Base-by-base conservation (phyloP, 1,140 invertebrate species). In the Drosophila pectinifera region DNA sequence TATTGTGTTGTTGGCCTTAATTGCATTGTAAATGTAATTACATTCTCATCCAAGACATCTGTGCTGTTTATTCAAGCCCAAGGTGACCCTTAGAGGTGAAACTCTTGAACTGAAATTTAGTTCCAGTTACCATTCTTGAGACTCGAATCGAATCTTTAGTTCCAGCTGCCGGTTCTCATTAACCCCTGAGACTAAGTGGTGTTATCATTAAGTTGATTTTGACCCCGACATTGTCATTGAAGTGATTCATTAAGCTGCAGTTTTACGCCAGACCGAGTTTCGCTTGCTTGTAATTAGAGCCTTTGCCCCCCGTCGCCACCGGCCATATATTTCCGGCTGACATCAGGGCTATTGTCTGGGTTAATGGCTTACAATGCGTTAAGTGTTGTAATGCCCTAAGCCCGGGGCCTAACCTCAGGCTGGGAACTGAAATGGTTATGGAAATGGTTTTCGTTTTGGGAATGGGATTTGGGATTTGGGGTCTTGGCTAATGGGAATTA, bases 181-280 rank as follows among this genome's bases (percentile, higher is more conserved):
- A 64, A 46, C 38, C 46, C 41, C 54, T 57, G 51, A 20, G 45
- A 56, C 45, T 24, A 41, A 36, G 49, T 28, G 57, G 42, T 69
- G 64, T 70, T 70, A 70, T 70, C 64, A 69, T 70, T 70, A 70
- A 34, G 49, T 13, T 43, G 42, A 13, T 8, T 69, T 46, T 72
- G 68, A 70, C 68, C 68, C 68, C 68, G 68, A 42, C 58, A 39
- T 65, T 80, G 81, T 76, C 80, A 84, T 84, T 84, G 72, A 85
- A 63, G 51, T 39, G 68, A 80, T 76, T 75, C 80, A 84, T 84
- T 84, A 84, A 73, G 51, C 64, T 72, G 80, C 70, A 63, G 64
- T 54, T 72, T 64, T 75, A 83, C 76, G 75, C 76, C 55, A 67
- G 70, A 63, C 54, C 61, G 28, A 49, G 69, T 61, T 70, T 76